A percentile compares a stretch with the other conserved stretches of the same genome.
Evolutionary conservation across 2,888 invertebrate species (phyloP).

Genomic region (Colletes collaris): DNA sequence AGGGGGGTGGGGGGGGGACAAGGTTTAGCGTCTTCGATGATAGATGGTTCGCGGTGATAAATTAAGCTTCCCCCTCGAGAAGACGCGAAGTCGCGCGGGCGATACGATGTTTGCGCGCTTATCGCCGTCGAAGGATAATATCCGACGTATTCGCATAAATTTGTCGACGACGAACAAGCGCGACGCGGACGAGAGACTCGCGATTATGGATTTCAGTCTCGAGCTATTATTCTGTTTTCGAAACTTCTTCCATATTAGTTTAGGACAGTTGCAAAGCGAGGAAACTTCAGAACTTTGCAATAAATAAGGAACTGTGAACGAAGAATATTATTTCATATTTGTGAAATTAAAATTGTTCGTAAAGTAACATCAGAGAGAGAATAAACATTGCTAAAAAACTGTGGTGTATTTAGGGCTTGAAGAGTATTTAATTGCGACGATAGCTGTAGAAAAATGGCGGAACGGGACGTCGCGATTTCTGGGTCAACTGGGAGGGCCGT

Average conservation of each 20-base stretch:
- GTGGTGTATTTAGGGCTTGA: no score
- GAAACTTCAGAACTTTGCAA: no score
- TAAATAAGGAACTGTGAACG: no score
- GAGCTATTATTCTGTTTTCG: neutral
- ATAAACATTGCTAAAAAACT: no score
- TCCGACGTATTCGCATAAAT: constrained; percentile 15
- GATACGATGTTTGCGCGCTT: constrained; percentile 22
- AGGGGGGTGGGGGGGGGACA: constrained; percentile 15
- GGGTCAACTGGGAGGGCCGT: no score
- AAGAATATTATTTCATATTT: no score
- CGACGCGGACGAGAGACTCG: neutral
- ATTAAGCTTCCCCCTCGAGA: constrained; percentile 62
- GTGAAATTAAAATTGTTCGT: no score
- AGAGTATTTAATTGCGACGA: no score
- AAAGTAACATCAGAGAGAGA: no score
- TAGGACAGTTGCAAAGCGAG: no score
- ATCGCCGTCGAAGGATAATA: constrained; percentile 1
- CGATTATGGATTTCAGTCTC: neutral
- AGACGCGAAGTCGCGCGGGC: constrained; percentile 24
- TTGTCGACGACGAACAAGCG: neutral
- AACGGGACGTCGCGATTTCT: neutral
- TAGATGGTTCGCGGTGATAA: constrained; percentile 66
- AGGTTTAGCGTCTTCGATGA: constrained; percentile 62
- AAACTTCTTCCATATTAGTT: neutral
- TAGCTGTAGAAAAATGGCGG: neutral